These are phyloP conservation scores for Abscondita cerata DNA, from an alignment of 2,888 invertebrate genomes.

Conservation along the genomic window DNA sequence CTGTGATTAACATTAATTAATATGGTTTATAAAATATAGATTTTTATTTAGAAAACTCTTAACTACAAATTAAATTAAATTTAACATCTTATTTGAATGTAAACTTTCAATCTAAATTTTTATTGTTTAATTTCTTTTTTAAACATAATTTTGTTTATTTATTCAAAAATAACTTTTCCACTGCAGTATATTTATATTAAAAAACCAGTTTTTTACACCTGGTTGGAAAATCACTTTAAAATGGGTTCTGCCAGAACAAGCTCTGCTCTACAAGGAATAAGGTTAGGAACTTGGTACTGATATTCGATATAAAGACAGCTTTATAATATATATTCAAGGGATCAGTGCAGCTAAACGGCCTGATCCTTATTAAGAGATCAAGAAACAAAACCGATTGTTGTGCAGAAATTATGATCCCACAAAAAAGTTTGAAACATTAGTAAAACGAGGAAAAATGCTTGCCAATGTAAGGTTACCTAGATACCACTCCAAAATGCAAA, in stretches of 20 bases:
- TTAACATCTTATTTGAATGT: too few species aligned
- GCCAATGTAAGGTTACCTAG: too few species aligned
- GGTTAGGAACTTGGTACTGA: constrained; percentile 29
- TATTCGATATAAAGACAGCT: constrained; percentile 31
- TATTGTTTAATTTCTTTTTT: too few species aligned
- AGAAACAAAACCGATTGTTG: constrained; percentile 26
- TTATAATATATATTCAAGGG: constrained; percentile 38
- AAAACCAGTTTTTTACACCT: neutral
- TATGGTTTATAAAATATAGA: too few species aligned
- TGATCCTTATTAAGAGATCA: constrained; percentile 35
- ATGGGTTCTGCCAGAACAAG: neutral
- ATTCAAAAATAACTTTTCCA: too few species aligned
- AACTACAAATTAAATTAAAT: too few species aligned
- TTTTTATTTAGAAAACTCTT: too few species aligned
- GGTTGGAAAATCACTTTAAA: neutral
- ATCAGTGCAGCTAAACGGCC: constrained; percentile 33
- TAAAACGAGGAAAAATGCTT: constrained; percentile 24
- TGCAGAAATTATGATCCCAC: constrained; percentile 24
- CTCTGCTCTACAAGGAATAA: constrained; percentile 17
- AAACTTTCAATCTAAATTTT: too few species aligned
- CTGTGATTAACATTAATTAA: too few species aligned
- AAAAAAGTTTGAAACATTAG: constrained; percentile 24
- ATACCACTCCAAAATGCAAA: too few species aligned
- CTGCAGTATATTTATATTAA: neutral
- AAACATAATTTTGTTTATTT: too few species aligned